Base-by-base conservation (phyloP, 2,797 vertebrate genomes). In the Gobionotothen gibberifrons region DNA sequence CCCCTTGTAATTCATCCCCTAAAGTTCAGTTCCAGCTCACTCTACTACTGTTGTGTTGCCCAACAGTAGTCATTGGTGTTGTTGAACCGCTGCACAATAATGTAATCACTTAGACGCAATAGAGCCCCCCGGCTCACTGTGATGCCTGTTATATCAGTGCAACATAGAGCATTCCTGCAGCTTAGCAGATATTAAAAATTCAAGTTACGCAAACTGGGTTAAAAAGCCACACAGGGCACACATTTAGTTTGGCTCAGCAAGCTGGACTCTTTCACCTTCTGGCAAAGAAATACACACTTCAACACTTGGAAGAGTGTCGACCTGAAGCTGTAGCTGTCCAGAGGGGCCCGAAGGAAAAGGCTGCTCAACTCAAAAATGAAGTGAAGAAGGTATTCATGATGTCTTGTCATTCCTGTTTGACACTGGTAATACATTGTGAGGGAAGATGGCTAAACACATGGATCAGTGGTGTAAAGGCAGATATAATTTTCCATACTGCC, bases 201-300 rank as follows among this genome's bases (percentile, higher is more conserved):
- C 73, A 91, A 90, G 86, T 91, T 86, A 91, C 66, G 64, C 77
- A 93, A 93, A 92, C 82, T 87, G 85, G 90, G 88, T 90, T 90
- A 92, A 91, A 90, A 87, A 67, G 63, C 73, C 78, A 83, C 82
- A 87, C 69, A 83, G 81, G 47, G 47, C 66, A 76, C 78, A 92
- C 74, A 88, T 91, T 90, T 71, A 86, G 85, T 63, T 69, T 53
- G 62, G 82, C 74, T 88, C 77, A 66, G 86, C 40, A 42, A 36
- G 72, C 80, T 76, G 69, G 76, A 77, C 71, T 76, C 57, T 42
- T 55, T 78, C 79, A 76, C 80, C 22, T 59, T 76, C 71, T 63
- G 76, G 83, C 76, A 63, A 69, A 76, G 73, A 72, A 58, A 81
- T 77, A 56, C 79, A 85, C 71, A 59, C 76, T 90, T 83, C 66